Base-by-base conservation (phyloP, 2,797 vertebrate species). In the Aselliscus stoliczkanus region DNA sequence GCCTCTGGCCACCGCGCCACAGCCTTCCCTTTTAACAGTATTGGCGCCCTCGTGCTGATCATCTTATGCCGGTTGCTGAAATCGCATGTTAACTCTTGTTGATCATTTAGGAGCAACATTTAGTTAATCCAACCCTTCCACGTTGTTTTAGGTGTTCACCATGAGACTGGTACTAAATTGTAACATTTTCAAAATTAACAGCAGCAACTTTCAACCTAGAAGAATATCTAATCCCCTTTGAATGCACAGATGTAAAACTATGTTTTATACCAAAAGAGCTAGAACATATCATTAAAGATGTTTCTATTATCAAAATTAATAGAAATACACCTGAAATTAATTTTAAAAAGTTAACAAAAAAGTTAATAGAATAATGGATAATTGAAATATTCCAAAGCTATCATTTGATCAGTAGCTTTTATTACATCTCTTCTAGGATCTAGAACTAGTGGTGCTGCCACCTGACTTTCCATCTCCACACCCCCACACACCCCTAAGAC, bases 121-220 rank as follows among this genome's bases (percentile, higher is more conserved):
- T 90, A 70, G 54, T 88, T 76, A 39, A 67, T n/a, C 47, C 11
- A 69, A 1, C 50, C 39, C 34, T 64, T 84, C 88, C 39, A 70
- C 4, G 1, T 79, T 29, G 23, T 65, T 69, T 82, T 92, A 88
- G 60, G n/a, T 23, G 2, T 86, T 79, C 88, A 18, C 58, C 27
- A 25, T 7, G 75, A 29, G 58, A 62, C 14, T 37, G 8, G 88
- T 20, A 47, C 15, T n/a, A 75, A 58, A 58, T 58, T 83, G 65
- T 88, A 84, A 70, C 44, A 39, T 79, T 90, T 52, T 84, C 73
- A 90, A 56, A 77, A 70, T 75, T 92, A 92, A 92, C 79, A 60
- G 29, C 20, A 72, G 60, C 65, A 44, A 20, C 65, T 96, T 91
- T 64, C 75, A 90, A 76, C 88, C 42, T 93, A 70, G 83, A 65